Base-by-base conservation (phyloP, 2,888 invertebrate species). In the Steinernema carpocapsae region DNA sequence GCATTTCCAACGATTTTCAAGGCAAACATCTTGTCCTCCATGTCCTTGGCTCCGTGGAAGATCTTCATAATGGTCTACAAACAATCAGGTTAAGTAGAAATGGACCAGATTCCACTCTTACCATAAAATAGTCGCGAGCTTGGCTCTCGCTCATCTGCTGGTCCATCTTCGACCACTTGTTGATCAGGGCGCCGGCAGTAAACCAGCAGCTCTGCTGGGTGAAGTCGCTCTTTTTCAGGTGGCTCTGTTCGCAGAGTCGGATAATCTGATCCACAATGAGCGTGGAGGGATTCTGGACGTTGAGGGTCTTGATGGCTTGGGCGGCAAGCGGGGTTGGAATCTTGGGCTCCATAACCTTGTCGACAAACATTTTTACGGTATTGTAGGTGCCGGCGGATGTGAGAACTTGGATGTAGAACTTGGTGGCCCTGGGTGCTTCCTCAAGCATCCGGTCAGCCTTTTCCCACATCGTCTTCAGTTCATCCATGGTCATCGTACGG, bases 171-270 rank as follows among this genome's bases (percentile, higher is more conserved):
- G 75, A 77, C 73, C 76, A 74, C 45, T 79, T 42, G 74, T 80
- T 79, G 74, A 83, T 74, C 52, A 83, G 56, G 71, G 81, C 76
- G 80, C 82, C 83, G 70, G 78, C 78, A 64, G 83, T 79, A 51
- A 85, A 76, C 79, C 77, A 82, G 79, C 80, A 82, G 51, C 78
- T 79, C 75, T 83, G 83, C 46, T 81, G 81, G 72, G 81, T 76
- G 70, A 77, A 64, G 74, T 79, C 74, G 64, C 71, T 29, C 71
- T 71, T 72, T 46, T 72, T 70, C 70, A 77, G 26, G 51, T 70
- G 72, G 32, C 78, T 78, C 29, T 78, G 77, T 46, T 80, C 78
- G 76, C 80, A 80, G 75, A 80, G 72, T 19, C 74, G 74, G 70
- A 71, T 70, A 71, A 82, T 19, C 48, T 77, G 77, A 14, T 80